Evolutionary conservation across 2,888 invertebrate species (phyloP).

Genomic region (Cephus spinipes): DNA sequence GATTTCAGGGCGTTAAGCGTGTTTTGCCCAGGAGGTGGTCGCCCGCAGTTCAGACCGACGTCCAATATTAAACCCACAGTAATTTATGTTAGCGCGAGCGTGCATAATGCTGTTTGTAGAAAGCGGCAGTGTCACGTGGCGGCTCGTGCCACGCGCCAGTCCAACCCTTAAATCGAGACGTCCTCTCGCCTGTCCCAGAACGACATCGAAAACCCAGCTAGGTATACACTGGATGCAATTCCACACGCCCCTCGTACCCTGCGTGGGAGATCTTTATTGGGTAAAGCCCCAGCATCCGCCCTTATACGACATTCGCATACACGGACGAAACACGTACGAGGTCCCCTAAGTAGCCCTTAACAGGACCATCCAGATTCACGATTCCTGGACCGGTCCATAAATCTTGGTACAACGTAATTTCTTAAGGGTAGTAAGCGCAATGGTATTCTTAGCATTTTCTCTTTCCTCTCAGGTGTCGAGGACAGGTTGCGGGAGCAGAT

Average conservation of each 20-base stretch:
- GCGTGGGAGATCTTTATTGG: constrained; percentile 39
- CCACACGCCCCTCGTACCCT: constrained; percentile 28
- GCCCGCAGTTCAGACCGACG: constrained; percentile 46
- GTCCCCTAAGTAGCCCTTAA: background rate
- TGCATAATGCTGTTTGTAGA: constrained; percentile 66
- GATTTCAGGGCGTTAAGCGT: constrained; percentile 31
- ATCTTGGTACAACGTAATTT: background rate
- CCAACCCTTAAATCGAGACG: constrained; percentile 48
- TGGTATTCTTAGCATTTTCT: background rate
- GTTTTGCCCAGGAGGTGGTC: constrained; percentile 56
- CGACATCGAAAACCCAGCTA: constrained; percentile 28
- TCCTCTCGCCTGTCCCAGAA: constrained; percentile 36
- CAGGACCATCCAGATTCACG: background rate
- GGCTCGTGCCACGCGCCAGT: constrained; percentile 53
- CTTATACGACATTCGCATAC: constrained; percentile 15
- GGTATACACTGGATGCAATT: constrained; percentile 19
- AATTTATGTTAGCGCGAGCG: constrained; percentile 65
- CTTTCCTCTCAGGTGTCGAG: background rate
- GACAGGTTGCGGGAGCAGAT: background rate
- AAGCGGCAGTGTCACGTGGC: constrained; percentile 60
- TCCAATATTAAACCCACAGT: constrained; percentile 63
- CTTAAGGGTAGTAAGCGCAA: background rate
- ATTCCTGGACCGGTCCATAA: background rate
- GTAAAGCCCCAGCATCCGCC: constrained; percentile 19
- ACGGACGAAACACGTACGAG: background rate